These are phyloP conservation scores for Chinchilla lanigera DNA, from an alignment of 2,113 vertebrate species.

Conservation along the genomic window DNA sequence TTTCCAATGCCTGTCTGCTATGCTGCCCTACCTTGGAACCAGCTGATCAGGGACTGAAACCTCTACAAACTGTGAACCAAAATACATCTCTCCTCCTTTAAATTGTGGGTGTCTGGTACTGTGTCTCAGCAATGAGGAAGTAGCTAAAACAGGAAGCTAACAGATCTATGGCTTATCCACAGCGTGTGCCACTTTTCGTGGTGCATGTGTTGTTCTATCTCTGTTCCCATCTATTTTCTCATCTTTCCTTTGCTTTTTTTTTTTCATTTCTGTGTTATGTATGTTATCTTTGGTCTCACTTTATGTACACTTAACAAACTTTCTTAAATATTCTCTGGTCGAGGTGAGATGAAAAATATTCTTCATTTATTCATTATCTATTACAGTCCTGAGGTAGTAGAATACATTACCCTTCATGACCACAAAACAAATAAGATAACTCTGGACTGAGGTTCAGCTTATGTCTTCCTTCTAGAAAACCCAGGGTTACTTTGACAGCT, in stretches of 20 bases:
- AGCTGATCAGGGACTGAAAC: neutral
- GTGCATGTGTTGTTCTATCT: accelerated
- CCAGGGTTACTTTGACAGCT: accelerated
- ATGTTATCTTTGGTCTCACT: neutral
- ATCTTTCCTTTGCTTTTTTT: neutral
- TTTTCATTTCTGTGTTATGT: neutral
- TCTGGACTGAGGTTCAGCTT: too few species aligned
- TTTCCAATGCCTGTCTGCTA: neutral
- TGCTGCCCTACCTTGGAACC: neutral
- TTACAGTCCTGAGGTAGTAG: accelerated
- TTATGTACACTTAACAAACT: too few species aligned
- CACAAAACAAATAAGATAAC: neutral
- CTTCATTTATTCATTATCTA: neutral
- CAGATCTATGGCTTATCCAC: accelerated
- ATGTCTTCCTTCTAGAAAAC: neutral
- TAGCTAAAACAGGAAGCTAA: neutral
- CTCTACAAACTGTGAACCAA: neutral
- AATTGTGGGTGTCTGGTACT: neutral
- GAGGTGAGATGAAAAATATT: neutral
- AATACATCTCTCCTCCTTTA: neutral
- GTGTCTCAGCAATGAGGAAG: neutral
- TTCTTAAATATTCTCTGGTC: neutral
- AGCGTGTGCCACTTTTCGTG: too few species aligned
- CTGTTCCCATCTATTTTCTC: neutral
- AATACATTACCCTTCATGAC: neutral